Evolutionary conservation across 2,797 vertebrate genomes (phyloP).

Genomic region (Sebastolobus alascanus): DNA sequence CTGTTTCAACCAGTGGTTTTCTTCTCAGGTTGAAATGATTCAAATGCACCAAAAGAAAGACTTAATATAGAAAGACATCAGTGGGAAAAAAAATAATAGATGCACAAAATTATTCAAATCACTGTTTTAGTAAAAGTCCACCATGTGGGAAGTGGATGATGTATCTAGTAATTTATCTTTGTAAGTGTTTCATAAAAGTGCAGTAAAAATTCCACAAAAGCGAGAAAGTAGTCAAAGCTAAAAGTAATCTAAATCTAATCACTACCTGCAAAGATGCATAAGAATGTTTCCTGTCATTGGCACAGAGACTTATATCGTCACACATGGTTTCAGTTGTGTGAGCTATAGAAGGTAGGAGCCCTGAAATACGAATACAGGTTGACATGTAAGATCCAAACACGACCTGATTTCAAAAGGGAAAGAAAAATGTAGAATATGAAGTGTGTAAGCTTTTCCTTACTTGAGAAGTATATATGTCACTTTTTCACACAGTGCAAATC

Average conservation of each 20-base stretch:
- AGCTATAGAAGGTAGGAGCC: neutral
- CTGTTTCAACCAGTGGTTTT: neutral
- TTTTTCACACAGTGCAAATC: neutral
- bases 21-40: neutral
- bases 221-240: neutral
- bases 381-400: neutral
- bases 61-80: neutral
- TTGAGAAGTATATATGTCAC: neutral
- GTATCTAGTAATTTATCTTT: neutral
- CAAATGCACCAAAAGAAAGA: neutral
- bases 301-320: neutral
- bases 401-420: neutral
- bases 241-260: neutral
- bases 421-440: neutral
- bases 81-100: neutral
- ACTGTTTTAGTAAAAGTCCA: neutral
- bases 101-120: neutral
- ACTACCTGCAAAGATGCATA: too few species aligned
- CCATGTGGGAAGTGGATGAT: neutral
- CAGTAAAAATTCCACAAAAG: neutral
- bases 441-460: too few species aligned
- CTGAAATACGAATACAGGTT: neutral
- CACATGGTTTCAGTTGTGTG: neutral
- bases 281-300: too few species aligned
- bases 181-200: neutral